Evolutionary conservation across 37 sponge, comb jelly and placozoan genomes (phyloP).

Genomic region (Eunapius fragilis): DNA sequence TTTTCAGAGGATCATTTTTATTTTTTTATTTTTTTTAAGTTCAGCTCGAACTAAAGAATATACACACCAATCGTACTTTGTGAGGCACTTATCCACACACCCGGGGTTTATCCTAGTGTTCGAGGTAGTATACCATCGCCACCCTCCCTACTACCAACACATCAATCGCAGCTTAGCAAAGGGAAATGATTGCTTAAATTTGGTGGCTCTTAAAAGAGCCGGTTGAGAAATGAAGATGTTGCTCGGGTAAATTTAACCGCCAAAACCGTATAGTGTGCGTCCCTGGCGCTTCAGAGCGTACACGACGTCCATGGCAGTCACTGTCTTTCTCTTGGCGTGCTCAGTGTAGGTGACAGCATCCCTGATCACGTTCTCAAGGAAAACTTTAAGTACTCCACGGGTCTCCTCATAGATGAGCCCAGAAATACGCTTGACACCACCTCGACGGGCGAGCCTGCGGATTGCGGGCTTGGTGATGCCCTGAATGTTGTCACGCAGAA

Average conservation of each 20-base stretch:
- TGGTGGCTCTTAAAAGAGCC: neutral
- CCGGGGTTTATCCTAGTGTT: too few species aligned
- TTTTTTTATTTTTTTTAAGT: too few species aligned
- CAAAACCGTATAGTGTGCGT: slow-evolving; percentile 91
- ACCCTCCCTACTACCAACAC: too few species aligned
- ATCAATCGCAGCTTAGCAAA: neutral
- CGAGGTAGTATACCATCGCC: too few species aligned
- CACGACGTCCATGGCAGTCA: slow-evolving; percentile 94
- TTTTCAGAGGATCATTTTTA: too few species aligned
- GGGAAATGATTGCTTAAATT: neutral
- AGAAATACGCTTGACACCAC: slow-evolving; percentile 90
- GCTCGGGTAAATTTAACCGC: slow-evolving; percentile 58
- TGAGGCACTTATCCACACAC: too few species aligned
- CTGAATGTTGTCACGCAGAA: slow-evolving; percentile 95
- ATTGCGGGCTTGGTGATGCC: slow-evolving; percentile 94
- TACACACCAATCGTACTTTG: too few species aligned
- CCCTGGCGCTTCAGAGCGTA: slow-evolving; percentile 93
- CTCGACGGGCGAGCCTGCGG: slow-evolving; percentile 89
- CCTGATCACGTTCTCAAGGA: slow-evolving; percentile 92
- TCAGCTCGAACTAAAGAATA: too few species aligned
- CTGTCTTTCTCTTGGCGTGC: slow-evolving; percentile 96
- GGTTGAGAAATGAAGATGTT: neutral
- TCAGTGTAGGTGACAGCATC: slow-evolving; percentile 97
- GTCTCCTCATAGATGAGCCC: slow-evolving; percentile 95
- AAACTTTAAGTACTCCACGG: slow-evolving; percentile 88